Evolutionary conservation across 2,113 vertebrate species (phyloP).

Genomic region (Campylorhamphus procurvoides): DNA sequence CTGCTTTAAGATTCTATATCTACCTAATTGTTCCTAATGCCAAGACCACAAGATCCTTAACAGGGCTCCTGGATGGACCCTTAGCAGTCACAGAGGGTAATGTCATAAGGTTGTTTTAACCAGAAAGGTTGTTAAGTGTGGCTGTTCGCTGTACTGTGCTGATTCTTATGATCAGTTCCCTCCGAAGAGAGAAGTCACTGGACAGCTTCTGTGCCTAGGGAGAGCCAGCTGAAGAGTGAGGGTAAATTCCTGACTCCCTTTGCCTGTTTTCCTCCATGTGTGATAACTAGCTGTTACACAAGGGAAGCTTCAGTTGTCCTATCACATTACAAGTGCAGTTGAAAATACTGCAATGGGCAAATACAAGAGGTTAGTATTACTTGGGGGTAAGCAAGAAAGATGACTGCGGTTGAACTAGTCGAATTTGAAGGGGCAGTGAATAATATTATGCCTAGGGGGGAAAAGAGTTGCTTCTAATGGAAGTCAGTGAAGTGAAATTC

Average conservation of each 20-base stretch:
- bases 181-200: background rate
- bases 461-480: background rate
- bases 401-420: background rate
- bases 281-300: background rate
- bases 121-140: background rate
- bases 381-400: background rate
- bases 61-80: background rate
- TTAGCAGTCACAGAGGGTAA: background rate
- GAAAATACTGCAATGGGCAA: background rate
- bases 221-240: background rate
- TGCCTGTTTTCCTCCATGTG: background rate
- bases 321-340: background rate
- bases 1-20: background rate
- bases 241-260: background rate
- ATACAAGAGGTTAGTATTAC: background rate
- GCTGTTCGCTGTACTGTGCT: background rate
- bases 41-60: background rate
- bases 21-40: background rate
- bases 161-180: background rate
- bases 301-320: background rate
- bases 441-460: background rate
- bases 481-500: constrained; percentile 3
- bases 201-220: background rate
- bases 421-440: constrained; percentile 16
- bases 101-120: background rate